Conservation (phyloP, 1,140 invertebrate genomes). For the Steinernema khuongi region DNA sequence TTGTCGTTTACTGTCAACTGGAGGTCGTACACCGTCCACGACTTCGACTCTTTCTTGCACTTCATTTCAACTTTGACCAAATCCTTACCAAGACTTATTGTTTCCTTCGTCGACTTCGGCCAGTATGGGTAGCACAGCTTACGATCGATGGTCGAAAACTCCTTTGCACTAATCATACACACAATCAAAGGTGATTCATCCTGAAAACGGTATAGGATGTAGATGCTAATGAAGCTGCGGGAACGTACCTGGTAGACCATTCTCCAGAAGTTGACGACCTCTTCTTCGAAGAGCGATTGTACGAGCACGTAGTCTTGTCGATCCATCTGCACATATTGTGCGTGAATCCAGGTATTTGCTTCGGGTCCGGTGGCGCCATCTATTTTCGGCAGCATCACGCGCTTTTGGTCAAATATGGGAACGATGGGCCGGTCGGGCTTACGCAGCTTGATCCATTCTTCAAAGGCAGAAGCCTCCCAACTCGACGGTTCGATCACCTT, state of each 20-base stretch:
- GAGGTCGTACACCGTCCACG: background rate
- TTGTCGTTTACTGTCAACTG: background rate
- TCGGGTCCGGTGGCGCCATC: constrained; percentile 1
- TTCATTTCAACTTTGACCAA: background rate
- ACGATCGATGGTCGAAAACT: background rate
- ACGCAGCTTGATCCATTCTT: background rate
- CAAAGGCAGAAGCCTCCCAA: background rate
- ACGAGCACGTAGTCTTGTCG: background rate
- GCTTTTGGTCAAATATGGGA: background rate
- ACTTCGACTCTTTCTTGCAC: background rate
- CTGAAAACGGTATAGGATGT: background rate
- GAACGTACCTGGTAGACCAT: background rate
- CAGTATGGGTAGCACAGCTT: background rate
- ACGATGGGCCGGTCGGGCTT: background rate
- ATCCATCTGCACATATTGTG: constrained; percentile 5
- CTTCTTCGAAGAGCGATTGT: constrained; percentile 3
- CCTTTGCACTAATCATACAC: background rate
- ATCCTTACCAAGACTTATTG: background rate
- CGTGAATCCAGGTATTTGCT: constrained; percentile 8
- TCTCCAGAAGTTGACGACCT: constrained; percentile 5
- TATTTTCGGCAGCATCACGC: background rate
- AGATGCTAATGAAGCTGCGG: background rate
- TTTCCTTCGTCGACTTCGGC: background rate
- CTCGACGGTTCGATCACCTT: background rate
- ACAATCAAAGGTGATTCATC: background rate